Percentiles rank a stretch among this genome's conserved stretches.
Conservation (phyloP, 2,888 invertebrate species). For the Pollenia amentaria region DNA sequence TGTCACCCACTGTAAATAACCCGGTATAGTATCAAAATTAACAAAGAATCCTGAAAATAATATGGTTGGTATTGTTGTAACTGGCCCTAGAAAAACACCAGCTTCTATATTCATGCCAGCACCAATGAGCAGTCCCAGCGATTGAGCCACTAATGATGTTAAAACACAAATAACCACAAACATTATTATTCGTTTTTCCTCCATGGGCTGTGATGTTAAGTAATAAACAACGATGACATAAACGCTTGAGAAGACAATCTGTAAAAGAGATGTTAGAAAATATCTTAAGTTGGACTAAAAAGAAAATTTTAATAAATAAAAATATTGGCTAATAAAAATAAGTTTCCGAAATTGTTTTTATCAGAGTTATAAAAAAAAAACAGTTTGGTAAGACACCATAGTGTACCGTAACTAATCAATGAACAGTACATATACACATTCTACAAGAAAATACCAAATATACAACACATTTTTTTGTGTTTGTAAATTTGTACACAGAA, state of each 20-base stretch:
- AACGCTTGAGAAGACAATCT: slow-evolving; percentile 94
- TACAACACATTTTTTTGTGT: no score
- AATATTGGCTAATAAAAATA: no score
- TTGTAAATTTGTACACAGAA: no score
- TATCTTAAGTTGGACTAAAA: slow-evolving; percentile 4
- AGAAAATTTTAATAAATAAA: not conserved
- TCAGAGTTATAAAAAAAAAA: no score
- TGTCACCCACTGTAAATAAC: slow-evolving; percentile 94
- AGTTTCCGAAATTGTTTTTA: no score
- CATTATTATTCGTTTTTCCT: slow-evolving; percentile 88
- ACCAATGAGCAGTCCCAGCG: slow-evolving; percentile 95
- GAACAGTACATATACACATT: no score
- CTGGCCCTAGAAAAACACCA: slow-evolving; percentile 93
- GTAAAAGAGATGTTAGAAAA: slow-evolving; percentile 77
- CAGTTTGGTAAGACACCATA: no score
- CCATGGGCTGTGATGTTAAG: slow-evolving; percentile 97
- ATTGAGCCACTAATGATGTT: slow-evolving; percentile 96
- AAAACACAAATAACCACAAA: slow-evolving; percentile 87
- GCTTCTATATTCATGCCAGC: slow-evolving; percentile 95
- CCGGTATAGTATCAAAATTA: slow-evolving; percentile 95
- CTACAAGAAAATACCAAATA: no score
- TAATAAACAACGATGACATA: slow-evolving; percentile 97
- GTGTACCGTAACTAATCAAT: no score
- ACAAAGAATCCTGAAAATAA: slow-evolving; percentile 98
- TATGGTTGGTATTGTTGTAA: slow-evolving; percentile 95